Conservation (phyloP, 2,113 vertebrate genomes). For the Barnardius zonarius region DNA sequence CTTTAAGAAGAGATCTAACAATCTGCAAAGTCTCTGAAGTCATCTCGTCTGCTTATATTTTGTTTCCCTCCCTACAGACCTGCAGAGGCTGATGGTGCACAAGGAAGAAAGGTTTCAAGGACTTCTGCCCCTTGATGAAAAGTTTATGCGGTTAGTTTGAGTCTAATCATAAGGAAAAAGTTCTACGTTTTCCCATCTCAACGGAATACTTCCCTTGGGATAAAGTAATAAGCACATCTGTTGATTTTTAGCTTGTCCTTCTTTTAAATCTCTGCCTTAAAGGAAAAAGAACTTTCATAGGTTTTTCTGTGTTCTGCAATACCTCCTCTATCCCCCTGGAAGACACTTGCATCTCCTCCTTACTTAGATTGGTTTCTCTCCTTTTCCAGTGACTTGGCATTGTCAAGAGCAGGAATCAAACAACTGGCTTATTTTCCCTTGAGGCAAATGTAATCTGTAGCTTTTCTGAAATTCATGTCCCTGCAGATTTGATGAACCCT, state of each 20-base stretch:
- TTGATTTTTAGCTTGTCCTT: background rate
- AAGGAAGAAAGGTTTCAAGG: background rate
- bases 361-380: background rate
- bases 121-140: background rate
- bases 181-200: background rate
- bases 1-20: background rate
- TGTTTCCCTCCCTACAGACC: background rate
- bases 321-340: background rate
- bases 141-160: background rate
- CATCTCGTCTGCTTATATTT: background rate
- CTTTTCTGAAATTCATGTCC: background rate
- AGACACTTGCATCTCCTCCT: background rate
- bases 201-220: background rate
- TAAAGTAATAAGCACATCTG: background rate
- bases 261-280: background rate
- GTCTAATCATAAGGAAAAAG: background rate
- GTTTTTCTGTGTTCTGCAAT: background rate
- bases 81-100: background rate
- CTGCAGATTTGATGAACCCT: background rate
- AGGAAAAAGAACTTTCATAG: background rate
- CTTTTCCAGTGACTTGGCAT: background rate
- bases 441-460: background rate
- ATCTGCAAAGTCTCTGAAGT: background rate
- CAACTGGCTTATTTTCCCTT: background rate
- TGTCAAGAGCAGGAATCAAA: background rate